Base-by-base conservation (phyloP, 2,888 invertebrate genomes). In the Liopterus haemorrhoidalis region DNA sequence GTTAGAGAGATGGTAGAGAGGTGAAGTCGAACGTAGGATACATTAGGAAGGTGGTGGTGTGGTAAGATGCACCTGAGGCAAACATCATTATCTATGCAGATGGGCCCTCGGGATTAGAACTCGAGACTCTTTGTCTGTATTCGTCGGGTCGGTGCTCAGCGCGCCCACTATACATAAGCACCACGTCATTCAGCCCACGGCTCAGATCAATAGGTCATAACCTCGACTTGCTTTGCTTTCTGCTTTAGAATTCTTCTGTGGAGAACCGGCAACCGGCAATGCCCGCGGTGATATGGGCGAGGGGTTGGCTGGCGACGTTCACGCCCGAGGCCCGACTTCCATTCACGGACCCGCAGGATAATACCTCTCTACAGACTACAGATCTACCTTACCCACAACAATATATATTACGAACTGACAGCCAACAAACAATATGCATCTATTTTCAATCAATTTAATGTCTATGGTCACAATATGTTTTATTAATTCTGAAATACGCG, bases 21-120 rank as follows among this genome's bases (percentile, higher is more conserved):
- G n/a, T n/a, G n/a, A n/a, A n/a, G n/a, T n/a, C n/a, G n/a, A n/a
- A n/a, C n/a, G n/a, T n/a, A n/a, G n/a, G n/a, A n/a, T n/a, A n/a
- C n/a, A n/a, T n/a, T n/a, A n/a, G n/a, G n/a, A n/a, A n/a, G 20
- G 20, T 9, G 42, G 54, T 51, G 53, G 54, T 48, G 48, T 47
- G 32, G 27, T 31, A 25, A 25, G 32, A 49, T 40, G 12, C 44
- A 51, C 59, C 54, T 39, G 43, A 38, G 59, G 59, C 56, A 51
- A 53, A 59, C 61, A 55, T 64, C 60, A 64, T 64, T 64, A 64
- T 64, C 65, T 64, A 64, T 64, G 64, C 63, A 64, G 65, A 65
- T 63, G 61, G 61, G 59, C 64, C 64, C 62, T 54, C 59, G 62
- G 63, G 64, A 63, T 53, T 59, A 53, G 53, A 60, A 58, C 59